Base-by-base conservation (phyloP, 2,113 vertebrate species). In the Macroglossus sobrinus region DNA sequence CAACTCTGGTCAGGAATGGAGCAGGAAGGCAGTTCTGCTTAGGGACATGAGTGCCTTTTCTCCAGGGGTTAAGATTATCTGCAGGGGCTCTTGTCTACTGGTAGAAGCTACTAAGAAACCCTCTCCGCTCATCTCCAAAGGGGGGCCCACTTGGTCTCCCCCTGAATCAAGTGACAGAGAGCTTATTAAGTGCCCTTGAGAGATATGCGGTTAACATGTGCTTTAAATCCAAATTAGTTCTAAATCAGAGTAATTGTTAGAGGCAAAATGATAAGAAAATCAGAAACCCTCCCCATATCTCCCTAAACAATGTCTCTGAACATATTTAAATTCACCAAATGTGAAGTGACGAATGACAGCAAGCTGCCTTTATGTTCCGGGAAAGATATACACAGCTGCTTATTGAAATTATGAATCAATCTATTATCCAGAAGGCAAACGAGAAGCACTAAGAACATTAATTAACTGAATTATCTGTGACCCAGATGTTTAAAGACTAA, bases 401-500 rank as follows among this genome's bases (percentile, higher is more conserved):
- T 97, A 95, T 91, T 98, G 96, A 96, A 98, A 98, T 98, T 96
- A 95, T 86, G 97, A 97, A 97, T 98, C 98, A 97, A 97, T 84
- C 97, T 76, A 97, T 98, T 98, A 98, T 97, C 97, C 78, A 97
- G 95, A 91, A 97, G 96, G 97, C 97, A 98, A 98, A 97, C 81
- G 97, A 95, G 92, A 79, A 95, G 97, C 6, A 22, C 96, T 84
- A 96, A 97, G 96, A 78, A 89, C 96, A 14, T 98, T 98, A 98
- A 98, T 98, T 98, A 98, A 98, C 97, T 55, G 95, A 97, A 96
- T 64, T 97, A 96, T 98, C 97, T 98, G 91, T 98, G 98, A 98
- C 98, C 98, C 98, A 98, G 98, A 98, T 97, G 97, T 97, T 98
- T 92, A 96, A 91, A 93, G 97, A 97, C 95, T 28, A 85, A 96